A percentile compares a stretch with the other conserved stretches of the same genome.
phyloP scores from a whole-genome alignment of 2,888 invertebrate genomes.

The Phytoseiulus persimilis region DNA sequence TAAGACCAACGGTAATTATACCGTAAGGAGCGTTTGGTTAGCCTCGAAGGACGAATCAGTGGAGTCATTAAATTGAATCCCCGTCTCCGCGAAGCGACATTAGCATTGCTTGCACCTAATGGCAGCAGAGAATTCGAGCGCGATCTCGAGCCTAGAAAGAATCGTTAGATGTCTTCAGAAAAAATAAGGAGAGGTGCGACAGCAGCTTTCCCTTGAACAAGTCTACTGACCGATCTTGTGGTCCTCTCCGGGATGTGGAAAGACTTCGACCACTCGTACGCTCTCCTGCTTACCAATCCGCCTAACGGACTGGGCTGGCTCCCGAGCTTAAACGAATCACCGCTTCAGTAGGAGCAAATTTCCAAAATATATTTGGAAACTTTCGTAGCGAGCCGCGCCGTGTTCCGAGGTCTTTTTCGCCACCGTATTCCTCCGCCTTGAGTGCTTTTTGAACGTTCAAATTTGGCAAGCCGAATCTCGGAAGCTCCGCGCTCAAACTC shows the following conservation, averaged over 20 bases:
- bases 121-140: neutral
- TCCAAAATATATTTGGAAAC: neutral
- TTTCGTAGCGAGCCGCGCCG: neutral
- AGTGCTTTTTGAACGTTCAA: neutral
- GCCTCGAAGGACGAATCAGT: neutral
- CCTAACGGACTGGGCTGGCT: neutral
- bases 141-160: neutral
- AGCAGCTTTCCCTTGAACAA: neutral
- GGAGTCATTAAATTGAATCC: neutral
- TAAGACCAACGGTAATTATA: neutral
- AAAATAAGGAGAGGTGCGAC: neutral
- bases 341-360: neutral
- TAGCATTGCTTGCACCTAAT: neutral
- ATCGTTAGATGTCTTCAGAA: neutral
- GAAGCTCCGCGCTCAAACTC: neutral
- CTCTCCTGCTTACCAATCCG: neutral
- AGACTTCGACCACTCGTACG: neutral
- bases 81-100: neutral
- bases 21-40: neutral
- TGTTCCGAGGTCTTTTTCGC: neutral
- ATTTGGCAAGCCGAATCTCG: neutral
- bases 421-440: neutral
- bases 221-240: neutral
- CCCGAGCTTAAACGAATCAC: neutral
- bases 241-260: neutral